Base-by-base conservation (phyloP, 2,888 invertebrate species). In the Nudaria mundana region DNA sequence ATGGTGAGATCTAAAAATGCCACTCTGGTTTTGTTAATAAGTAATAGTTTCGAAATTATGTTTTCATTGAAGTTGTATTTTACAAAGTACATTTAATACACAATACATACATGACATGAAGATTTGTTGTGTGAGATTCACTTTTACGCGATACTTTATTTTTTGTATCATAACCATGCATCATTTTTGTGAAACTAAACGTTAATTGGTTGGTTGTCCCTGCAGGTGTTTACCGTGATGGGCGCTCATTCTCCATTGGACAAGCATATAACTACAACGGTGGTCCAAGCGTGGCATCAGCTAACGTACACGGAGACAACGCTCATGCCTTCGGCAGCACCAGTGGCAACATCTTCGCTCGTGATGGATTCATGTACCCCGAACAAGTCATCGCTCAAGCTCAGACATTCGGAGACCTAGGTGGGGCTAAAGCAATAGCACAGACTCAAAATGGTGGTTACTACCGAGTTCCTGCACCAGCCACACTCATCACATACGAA, bases 141-240 rank as follows among this genome's bases (percentile, higher is more conserved):
- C n/a, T n/a, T n/a, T n/a, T n/a, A n/a, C n/a, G n/a, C n/a, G n/a
- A n/a, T n/a, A n/a, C n/a, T n/a, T n/a, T n/a, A n/a, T n/a, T n/a
- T n/a, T n/a, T n/a, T n/a, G n/a, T n/a, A n/a, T n/a, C n/a, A n/a
- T n/a, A n/a, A n/a, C n/a, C n/a, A n/a, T n/a, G n/a, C n/a, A n/a
- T n/a, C n/a, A n/a, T n/a, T n/a, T n/a, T n/a, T n/a, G n/a, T n/a
- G n/a, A n/a, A n/a, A n/a, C n/a, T n/a, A n/a, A n/a, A n/a, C n/a
- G n/a, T 4, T 25, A 8, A 15, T n/a, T 3, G 5, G 25, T 29
- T 39, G 32, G 15, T 48, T 55, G 25, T 2, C 10, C 26, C 49
- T 36, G 0, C 61, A 85, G 84, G 73, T 61, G 61, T 70, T 26
- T 72, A 64, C 67, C 86, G 86, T 66, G 73, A 77, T 58, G 77